Conservation (phyloP, 2,797 vertebrate genomes). For the Leptoclinus maculatus region DNA sequence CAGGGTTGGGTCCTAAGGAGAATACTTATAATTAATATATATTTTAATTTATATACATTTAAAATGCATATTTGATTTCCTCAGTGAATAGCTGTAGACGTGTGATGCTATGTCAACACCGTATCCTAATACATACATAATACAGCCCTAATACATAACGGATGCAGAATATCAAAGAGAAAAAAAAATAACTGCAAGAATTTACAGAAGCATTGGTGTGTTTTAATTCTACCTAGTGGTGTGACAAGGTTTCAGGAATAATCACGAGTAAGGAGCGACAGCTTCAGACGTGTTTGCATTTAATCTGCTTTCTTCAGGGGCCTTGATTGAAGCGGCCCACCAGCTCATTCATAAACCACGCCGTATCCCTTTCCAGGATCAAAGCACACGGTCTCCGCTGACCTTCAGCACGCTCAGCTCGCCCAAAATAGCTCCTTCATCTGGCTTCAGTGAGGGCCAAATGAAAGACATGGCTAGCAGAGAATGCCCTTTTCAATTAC, state of each 20-base stretch:
- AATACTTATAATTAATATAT: not conserved
- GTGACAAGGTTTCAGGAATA: not conserved
- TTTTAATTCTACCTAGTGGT: not conserved
- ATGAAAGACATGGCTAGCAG: constrained; percentile 55
- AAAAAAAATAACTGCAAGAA: not conserved
- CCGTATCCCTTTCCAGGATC: constrained; percentile 55
- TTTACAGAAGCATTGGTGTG: not conserved
- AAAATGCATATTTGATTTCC: not conserved
- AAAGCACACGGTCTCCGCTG: constrained; percentile 60
- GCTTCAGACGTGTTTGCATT: constrained; percentile 23
- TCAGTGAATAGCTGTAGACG: not conserved
- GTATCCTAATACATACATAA: too few species aligned
- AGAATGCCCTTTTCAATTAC: constrained; percentile 47
- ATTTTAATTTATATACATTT: not conserved
- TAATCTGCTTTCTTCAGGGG: constrained; percentile 21
- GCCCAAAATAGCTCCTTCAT: constrained; percentile 68
- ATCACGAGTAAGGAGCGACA: constrained; percentile 5
- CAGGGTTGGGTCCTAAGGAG: too few species aligned
- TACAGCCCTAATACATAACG: not conserved
- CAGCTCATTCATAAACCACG: constrained; percentile 45
- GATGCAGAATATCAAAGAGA: not conserved
- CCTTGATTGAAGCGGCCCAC: constrained; percentile 11
- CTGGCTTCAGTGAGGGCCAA: constrained; percentile 50
- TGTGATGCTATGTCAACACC: not conserved
- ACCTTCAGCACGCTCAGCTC: constrained; percentile 57